These are phyloP conservation scores for Habrosyne pyritoides DNA, from an alignment of 2,888 invertebrate species.

Conservation along the genomic window DNA sequence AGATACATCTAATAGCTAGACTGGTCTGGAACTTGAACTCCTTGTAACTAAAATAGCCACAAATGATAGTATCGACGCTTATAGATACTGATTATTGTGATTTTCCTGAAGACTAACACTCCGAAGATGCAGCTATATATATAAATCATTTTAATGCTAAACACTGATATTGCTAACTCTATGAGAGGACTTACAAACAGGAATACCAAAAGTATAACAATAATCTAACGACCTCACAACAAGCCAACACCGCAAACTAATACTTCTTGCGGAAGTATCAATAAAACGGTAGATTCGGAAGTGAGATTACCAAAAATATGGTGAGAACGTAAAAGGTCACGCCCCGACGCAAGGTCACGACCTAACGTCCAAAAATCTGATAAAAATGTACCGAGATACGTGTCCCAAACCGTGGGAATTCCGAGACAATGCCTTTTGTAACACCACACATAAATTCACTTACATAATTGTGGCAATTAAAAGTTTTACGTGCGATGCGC, in stretches of 20 bases:
- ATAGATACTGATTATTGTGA: not conserved
- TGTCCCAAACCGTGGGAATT: slow-evolving; percentile 72
- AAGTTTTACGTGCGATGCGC: slow-evolving; percentile 48
- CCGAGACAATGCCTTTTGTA: slow-evolving; percentile 61
- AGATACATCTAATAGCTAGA: not conserved
- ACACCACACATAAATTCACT: slow-evolving; percentile 62
- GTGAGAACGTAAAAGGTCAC: slow-evolving; percentile 65
- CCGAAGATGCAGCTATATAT: not conserved
- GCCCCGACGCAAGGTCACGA: slow-evolving; percentile 64
- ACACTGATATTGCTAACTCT: not conserved
- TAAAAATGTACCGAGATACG: slow-evolving; percentile 55
- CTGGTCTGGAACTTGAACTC: not conserved
- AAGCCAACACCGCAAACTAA: not conserved
- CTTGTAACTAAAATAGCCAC: not conserved
- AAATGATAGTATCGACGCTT: not conserved
- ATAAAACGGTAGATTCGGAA: slow-evolving; percentile 54
- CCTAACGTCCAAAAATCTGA: slow-evolving; percentile 62
- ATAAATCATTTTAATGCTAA: too few relatives aligned
- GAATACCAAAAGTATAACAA: not conserved
- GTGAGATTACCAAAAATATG: slow-evolving; percentile 40
- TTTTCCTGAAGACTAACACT: not conserved
- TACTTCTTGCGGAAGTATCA: slow-evolving; percentile 46
- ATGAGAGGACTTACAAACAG: not conserved
- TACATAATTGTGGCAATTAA: slow-evolving; percentile 74
- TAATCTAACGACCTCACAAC: not conserved